Conservation (phyloP, 2,113 vertebrate genomes). For the Brachirus orientalis region DNA sequence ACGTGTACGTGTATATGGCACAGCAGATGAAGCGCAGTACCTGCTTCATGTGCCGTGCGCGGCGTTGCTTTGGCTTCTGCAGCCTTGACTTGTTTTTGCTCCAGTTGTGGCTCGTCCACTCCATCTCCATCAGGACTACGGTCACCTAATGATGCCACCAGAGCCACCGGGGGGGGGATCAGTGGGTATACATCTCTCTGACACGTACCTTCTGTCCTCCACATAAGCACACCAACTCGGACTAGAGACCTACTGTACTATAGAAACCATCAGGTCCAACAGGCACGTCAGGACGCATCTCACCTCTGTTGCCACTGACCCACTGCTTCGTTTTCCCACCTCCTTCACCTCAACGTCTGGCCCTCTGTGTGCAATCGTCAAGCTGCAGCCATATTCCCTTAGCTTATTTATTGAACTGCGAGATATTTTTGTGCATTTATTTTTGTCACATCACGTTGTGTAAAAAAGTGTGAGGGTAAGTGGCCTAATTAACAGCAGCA, state of each 20-base stretch:
- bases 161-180: conserved; percentile 60
- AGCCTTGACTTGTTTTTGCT: conserved; percentile 65
- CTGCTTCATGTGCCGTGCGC: conserved; percentile 21
- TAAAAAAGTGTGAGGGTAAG: conserved; percentile 27
- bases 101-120: conserved; percentile 58
- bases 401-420: conserved; percentile 28
- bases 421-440: conserved; percentile 1
- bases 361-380: conserved; percentile 12
- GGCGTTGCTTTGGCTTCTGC: conserved; percentile 23
- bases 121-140: conserved; percentile 65
- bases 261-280: conserved; percentile 39
- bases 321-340: conserved; percentile 3
- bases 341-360: conserved; percentile 16
- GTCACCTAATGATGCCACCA: conserved; percentile 61
- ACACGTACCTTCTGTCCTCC: conserved; percentile 53
- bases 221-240: conserved; percentile 27
- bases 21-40: not conserved
- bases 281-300: conserved; percentile 46
- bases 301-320: conserved; percentile 6
- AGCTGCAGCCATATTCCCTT: conserved; percentile 3
- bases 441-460: conserved; percentile 6
- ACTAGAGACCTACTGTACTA: too few species aligned
- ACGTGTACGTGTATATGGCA: not conserved
- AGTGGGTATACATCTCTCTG: conserved; percentile 45
- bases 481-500: conserved; percentile 44